Percentiles rank a stretch among this genome's conserved stretches.
Conservation (phyloP, 2,113 vertebrate genomes). For the Ellobius talpinus region DNA sequence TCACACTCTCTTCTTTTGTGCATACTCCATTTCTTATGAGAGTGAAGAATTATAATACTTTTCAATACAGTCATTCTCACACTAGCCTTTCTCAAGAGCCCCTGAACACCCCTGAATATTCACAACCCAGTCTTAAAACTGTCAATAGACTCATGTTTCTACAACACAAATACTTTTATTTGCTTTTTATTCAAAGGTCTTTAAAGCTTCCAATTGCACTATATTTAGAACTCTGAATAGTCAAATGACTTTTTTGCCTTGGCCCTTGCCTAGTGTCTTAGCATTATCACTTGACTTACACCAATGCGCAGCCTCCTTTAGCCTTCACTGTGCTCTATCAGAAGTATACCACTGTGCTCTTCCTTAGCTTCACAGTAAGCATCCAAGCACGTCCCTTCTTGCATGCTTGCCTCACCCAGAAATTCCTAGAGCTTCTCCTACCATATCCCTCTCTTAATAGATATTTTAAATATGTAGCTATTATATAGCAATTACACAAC, state of each 20-base stretch:
- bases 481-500: neutral
- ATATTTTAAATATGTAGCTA: neutral
- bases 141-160: neutral
- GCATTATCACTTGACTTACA: neutral
- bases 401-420: neutral
- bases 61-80: neutral
- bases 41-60: neutral
- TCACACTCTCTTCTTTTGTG: neutral
- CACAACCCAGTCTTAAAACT: neutral
- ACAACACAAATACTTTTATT: neutral
- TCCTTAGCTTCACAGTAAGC: neutral
- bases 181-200: neutral
- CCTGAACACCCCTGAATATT: neutral
- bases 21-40: neutral
- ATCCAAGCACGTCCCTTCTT: neutral
- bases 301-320: no score
- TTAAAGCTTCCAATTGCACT: neutral
- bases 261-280: neutral
- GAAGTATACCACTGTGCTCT: fast-evolving
- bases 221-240: neutral
- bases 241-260: neutral
- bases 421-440: neutral
- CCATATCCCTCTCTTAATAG: neutral
- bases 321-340: neutral
- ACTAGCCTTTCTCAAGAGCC: neutral